A percentile compares a stretch with the other conserved stretches of the same genome.
phyloP scores from a whole-genome alignment of 2,797 vertebrate genomes.

The Enteromius afrohamiltoni region DNA sequence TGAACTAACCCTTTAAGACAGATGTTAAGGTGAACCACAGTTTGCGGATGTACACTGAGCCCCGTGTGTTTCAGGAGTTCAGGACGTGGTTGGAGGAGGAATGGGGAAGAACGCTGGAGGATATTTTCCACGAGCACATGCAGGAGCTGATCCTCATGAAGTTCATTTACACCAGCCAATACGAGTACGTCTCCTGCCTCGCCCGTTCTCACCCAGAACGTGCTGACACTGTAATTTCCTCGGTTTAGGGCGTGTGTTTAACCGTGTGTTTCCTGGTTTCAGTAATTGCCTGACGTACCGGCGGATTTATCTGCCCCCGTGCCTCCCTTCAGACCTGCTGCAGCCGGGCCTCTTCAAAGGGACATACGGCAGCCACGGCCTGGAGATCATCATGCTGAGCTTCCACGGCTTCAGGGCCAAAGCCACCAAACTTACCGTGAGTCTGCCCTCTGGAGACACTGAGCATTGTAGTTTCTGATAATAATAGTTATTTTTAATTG shows the following conservation, averaged over 20 bases:
- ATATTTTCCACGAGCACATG: slow-evolving; percentile 99
- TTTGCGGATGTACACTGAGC: background rate
- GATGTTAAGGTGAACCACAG: background rate
- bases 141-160: slow-evolving; percentile 99
- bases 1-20: background rate
- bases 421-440: slow-evolving; percentile 96
- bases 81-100: slow-evolving; percentile 97
- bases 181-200: slow-evolving; percentile 82
- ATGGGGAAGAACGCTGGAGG: slow-evolving; percentile 95
- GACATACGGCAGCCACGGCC: slow-evolving; percentile 95
- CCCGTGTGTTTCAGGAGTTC: slow-evolving; percentile 84
- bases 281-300: slow-evolving; percentile 99
- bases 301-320: slow-evolving; percentile 94
- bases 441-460: slow-evolving; percentile 47
- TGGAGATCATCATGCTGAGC: slow-evolving; percentile 98
- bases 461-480: too few relatives aligned
- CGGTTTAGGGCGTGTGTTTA: background rate
- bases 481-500: too few relatives aligned
- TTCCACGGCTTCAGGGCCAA: slow-evolving; percentile 87
- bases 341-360: slow-evolving; percentile 96
- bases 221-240: background rate
- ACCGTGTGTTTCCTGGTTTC: slow-evolving; percentile 47
- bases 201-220: background rate
- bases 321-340: slow-evolving; percentile 85
- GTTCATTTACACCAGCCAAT: slow-evolving; percentile 99